A percentile compares a stretch with the other conserved stretches of the same genome.
These are phyloP conservation scores for Papilio helenus DNA, from an alignment of 1,140 invertebrate genomes.

Conservation along the genomic window DNA sequence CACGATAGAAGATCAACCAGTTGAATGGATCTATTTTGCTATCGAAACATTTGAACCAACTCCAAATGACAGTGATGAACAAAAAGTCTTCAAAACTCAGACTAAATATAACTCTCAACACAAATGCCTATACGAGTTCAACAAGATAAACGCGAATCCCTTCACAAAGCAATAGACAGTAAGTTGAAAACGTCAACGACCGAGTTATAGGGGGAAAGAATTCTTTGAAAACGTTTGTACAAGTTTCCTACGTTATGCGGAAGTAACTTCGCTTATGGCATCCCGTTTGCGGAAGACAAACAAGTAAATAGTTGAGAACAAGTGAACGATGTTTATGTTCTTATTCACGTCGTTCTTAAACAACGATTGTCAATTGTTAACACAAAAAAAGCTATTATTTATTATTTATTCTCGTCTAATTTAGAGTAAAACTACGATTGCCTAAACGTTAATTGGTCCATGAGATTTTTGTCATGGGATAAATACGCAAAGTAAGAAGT, in stretches of 20 bases:
- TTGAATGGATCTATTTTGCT: too few relatives aligned
- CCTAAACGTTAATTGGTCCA: too few relatives aligned
- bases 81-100: not conserved
- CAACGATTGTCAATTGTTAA: too few relatives aligned
- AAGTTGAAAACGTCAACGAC: constrained; percentile 41
- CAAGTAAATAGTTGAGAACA: not conserved
- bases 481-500: too few relatives aligned
- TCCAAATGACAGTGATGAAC: not conserved
- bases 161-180: constrained; percentile 42
- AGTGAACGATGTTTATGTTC: not conserved
- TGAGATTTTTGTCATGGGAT: too few relatives aligned
- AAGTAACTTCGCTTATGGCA: constrained; percentile 3
- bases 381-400: not conserved
- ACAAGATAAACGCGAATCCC: constrained; percentile 51
- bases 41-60: not conserved
- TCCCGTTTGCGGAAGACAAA: constrained; percentile 4
- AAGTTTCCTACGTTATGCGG: constrained; percentile 4
- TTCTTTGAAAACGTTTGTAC: constrained; percentile 32
- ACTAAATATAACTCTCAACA: not conserved
- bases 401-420: not conserved
- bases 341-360: not conserved
- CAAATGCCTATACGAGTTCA: not conserved
- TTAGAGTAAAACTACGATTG: too few relatives aligned
- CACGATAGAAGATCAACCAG: too few relatives aligned
- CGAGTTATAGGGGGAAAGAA: constrained; percentile 34